Base-by-base conservation (phyloP, 2,113 vertebrate species). In the Gymnarchus niloticus region DNA sequence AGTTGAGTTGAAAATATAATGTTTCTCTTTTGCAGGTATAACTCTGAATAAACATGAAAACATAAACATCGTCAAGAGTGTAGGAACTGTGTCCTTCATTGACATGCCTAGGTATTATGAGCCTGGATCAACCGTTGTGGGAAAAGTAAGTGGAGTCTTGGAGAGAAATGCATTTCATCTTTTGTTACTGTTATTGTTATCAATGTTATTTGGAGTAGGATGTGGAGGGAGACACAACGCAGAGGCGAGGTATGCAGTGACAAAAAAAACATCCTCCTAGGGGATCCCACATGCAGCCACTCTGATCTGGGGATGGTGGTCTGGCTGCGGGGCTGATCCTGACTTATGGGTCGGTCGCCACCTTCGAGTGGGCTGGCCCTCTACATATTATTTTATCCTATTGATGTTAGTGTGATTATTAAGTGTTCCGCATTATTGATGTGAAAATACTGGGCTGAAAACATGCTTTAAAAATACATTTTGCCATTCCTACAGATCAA, bases 1-100 rank as follows among this genome's bases (percentile, higher is more conserved):
- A n/a, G n/a, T n/a, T n/a, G n/a, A n/a, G 21, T 44, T 49, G 48
- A 80, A 17, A 8, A 78, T 83, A 65, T 49, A 28, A 3, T 76
- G 9, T 7, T 46, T 69, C 0, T 9, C 61, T 41, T 61, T 41
- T 87, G 12, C 77, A 87, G 87, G 82, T 46, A 76, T 85, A 57
- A 77, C 46, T 49, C 84, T 87, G 84, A 46, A 3, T 10, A 59
- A 83, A 80, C 44, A 10, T 44, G 0, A 25, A 48, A n/a, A 2
- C 0, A 83, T 88, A 3, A 0, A 0, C 0, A 85, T 95, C 9
- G 87, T 88, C 2, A 92, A 90, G 37, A 2, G 87, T 23, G 46
- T 92, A 87, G 94, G 94, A 88, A 91, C 69, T n/a, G 37, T 92
- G 6, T 81, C 87, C 12, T 93, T 95, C 61, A 9, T 90, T 17